Base-by-base conservation (phyloP, 2,797 vertebrate genomes). In the Chelon auratus region DNA sequence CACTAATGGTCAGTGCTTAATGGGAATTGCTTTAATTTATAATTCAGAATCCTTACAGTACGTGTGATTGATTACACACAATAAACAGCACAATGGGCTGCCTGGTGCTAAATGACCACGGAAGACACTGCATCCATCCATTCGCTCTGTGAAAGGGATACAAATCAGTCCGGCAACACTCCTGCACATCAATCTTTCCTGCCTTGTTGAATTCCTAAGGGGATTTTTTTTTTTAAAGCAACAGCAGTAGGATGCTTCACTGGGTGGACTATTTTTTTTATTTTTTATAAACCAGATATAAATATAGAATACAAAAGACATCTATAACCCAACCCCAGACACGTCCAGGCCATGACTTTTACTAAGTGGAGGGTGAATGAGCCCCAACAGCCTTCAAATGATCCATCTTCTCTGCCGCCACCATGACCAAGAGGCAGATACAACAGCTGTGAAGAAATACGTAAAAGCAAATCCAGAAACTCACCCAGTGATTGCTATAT, bases 61-160 rank as follows among this genome's bases (percentile, higher is more conserved):
- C 3, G 0, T 45, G 33, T 79, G 81, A 89, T 73, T 54, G 80
- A 90, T 83, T 67, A 20, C 37, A 20, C 8, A 9, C 6, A 5
- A 81, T 86, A 79, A 82, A 82, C 36, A 70, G 72, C 66, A 85
- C 84, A 87, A 89, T 63, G 66, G 80, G 55, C 55, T 54, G 63
- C 66, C 62, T 48, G 69, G 72, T 61, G 68, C 72, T 70, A 70
- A 79, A 83, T 69, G 75, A 84, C 68, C 54, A 0, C 5, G 30
- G 71, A 57, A 30, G 3, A 74, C 61, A 64, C 40, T 2, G 63
- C 82, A 76, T 74, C 82, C 77, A 78, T 89, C 77, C 77, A 72
- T 83, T 79, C 64, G 26, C 61, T 52, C 45, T 9, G 30, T 69
- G 54, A 77, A 67, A 60, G 69, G 62, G 77, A 82, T 67, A 62